A percentile compares a stretch with the other conserved stretches of the same genome.
Conservation (phyloP, 2,113 vertebrate species). For the Melanostigma gelatinosum region DNA sequence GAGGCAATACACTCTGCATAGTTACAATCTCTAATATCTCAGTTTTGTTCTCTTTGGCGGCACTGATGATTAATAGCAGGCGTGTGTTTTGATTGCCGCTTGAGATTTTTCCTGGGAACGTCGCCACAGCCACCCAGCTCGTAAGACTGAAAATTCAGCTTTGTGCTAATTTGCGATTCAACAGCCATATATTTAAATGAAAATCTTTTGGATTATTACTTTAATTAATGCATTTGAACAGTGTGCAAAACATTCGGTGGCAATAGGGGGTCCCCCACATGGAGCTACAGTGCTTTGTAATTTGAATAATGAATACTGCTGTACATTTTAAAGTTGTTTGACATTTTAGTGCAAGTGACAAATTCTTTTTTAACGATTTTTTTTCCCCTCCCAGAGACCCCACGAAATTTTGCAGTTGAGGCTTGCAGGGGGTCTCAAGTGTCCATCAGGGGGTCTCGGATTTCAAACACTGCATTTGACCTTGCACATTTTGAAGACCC, state of each 20-base stretch:
- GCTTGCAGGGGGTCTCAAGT: not conserved
- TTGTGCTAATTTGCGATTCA: not conserved
- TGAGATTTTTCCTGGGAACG: not conserved
- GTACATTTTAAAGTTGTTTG: not conserved
- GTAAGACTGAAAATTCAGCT: not conserved
- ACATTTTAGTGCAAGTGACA: not conserved
- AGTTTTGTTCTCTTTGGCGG: not conserved
- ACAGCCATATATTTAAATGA: not conserved
- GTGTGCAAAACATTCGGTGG: not conserved
- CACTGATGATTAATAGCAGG: not conserved
- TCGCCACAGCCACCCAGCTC: not conserved
- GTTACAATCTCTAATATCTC: not conserved
- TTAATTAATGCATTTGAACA: not conserved
- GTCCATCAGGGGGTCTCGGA: not conserved
- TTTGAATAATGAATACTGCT: not conserved
- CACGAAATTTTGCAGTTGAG: not conserved
- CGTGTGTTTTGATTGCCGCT: not conserved
- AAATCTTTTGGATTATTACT: no score
- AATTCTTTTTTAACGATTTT: not conserved
- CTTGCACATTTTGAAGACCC: slow-evolving; percentile 1
- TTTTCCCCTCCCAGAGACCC: not conserved
- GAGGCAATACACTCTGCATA: not conserved
- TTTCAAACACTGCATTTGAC: slow-evolving; percentile 12
- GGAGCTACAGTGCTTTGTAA: not conserved
- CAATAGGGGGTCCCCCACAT: not conserved